Evolutionary conservation across 2,113 vertebrate genomes (phyloP).

Genomic region (Entelurus aequoreus): DNA sequence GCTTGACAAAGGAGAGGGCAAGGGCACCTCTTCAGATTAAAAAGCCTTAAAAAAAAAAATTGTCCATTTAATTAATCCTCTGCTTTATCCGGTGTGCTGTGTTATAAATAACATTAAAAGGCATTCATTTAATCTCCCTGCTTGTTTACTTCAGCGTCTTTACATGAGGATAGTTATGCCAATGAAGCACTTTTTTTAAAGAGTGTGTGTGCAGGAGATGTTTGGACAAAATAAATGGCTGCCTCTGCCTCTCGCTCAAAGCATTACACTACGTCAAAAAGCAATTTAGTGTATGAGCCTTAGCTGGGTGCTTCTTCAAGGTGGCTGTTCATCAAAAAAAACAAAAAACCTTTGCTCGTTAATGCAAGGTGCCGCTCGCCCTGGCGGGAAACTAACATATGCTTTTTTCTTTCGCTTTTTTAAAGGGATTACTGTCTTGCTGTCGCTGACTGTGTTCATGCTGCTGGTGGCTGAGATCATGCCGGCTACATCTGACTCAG

Average conservation of each 20-base stretch:
- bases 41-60: slow-evolving; percentile 17
- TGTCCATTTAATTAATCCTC: not conserved
- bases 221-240: slow-evolving; percentile 13
- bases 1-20: slow-evolving; percentile 29
- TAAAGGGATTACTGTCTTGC: slow-evolving; percentile 68
- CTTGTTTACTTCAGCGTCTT: slow-evolving; percentile 43
- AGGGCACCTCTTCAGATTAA: not conserved
- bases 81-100: no score
- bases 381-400: slow-evolving; percentile 6
- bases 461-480: slow-evolving; percentile 70
- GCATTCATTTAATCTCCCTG: slow-evolving; percentile 32
- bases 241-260: slow-evolving; percentile 10
- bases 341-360: slow-evolving; percentile 11
- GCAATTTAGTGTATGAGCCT: slow-evolving; percentile 25
- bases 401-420: slow-evolving; percentile 29
- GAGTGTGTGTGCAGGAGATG: slow-evolving; percentile 3
- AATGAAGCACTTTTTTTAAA: slow-evolving; percentile 58
- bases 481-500: slow-evolving; percentile 72
- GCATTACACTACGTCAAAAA: slow-evolving; percentile 19
- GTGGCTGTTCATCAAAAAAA: slow-evolving; percentile 42
- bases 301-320: slow-evolving; percentile 19
- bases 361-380: not conserved
- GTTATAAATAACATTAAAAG: slow-evolving; percentile 24
- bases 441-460: slow-evolving; percentile 73
- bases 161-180: slow-evolving; percentile 39